These are phyloP conservation scores for Odontesthes bonariensis DNA, from an alignment of 2,113 vertebrate genomes.

Conservation along the genomic window DNA sequence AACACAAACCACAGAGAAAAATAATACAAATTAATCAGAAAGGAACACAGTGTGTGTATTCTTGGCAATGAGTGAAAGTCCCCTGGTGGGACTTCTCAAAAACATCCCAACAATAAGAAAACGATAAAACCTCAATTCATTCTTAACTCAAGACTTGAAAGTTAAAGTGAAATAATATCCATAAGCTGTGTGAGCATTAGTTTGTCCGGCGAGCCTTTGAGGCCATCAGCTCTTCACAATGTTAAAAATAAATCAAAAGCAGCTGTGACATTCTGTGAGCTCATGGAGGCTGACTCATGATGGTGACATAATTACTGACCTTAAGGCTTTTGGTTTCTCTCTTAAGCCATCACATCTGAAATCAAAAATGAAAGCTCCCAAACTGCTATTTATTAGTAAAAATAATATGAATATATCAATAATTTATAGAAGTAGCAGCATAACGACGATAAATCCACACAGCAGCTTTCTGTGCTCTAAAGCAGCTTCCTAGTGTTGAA, in stretches of 20 bases:
- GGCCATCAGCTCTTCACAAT: constrained; percentile 39
- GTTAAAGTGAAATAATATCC: not conserved
- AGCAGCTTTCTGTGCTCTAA: constrained; percentile 55
- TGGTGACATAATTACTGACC: constrained; percentile 58
- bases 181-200: constrained; percentile 35
- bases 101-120: constrained; percentile 20
- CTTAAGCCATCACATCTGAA: constrained; percentile 50
- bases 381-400: constrained; percentile 35
- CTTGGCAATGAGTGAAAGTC: constrained; percentile 57
- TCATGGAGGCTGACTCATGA: constrained; percentile 67
- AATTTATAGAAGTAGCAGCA: constrained; percentile 71
- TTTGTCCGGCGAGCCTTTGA: constrained; percentile 37
- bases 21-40: constrained; percentile 34
- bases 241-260: constrained; percentile 75
- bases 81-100: constrained; percentile 28
- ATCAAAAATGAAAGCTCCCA: constrained; percentile 1
- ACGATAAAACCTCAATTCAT: constrained; percentile 1
- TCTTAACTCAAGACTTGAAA: constrained; percentile 25
- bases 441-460: constrained; percentile 42
- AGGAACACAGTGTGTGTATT: constrained; percentile 52
- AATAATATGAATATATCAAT: constrained; percentile 62
- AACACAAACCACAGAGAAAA: constrained; percentile 34
- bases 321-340: constrained; percentile 76
- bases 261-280: constrained; percentile 67
- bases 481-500: constrained; percentile 51